A percentile compares a stretch with the other conserved stretches of the same genome.
These are phyloP conservation scores for Actenoides hombroni DNA, from an alignment of 2,113 vertebrate species.

Conservation along the genomic window DNA sequence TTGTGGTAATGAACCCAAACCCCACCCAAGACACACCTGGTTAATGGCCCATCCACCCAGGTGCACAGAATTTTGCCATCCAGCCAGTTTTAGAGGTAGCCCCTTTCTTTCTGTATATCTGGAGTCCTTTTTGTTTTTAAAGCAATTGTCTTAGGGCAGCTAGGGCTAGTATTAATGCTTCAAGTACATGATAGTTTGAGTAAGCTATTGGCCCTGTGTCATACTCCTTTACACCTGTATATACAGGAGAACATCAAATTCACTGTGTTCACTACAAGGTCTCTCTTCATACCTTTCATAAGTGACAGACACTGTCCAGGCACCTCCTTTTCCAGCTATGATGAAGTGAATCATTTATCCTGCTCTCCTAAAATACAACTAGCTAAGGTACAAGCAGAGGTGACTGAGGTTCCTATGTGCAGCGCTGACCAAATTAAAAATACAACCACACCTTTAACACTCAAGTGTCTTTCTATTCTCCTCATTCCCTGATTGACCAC, in stretches of 20 bases:
- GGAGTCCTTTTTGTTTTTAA: background rate
- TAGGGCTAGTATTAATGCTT: background rate
- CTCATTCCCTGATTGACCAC: background rate
- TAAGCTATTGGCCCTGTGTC: background rate
- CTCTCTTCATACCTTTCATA: background rate
- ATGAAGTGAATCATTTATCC: background rate
- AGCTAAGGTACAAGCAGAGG: background rate
- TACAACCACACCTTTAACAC: background rate
- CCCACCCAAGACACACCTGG: too few species aligned
- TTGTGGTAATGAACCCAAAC: too few species aligned
- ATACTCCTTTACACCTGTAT: background rate
- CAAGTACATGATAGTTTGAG: background rate
- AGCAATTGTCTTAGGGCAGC: background rate
- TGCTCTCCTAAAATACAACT: background rate
- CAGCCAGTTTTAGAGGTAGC: background rate
- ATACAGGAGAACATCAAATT: background rate
- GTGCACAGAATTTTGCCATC: background rate
- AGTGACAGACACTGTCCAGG: background rate
- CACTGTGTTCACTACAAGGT: background rate
- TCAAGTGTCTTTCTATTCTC: background rate
- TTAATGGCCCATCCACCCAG: rapidly evolving
- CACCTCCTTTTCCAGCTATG: background rate
- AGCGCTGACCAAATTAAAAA: background rate
- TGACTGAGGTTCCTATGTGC: background rate
- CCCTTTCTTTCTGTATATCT: background rate